Evolutionary conservation across 2,888 invertebrate species (phyloP).

Genomic region (Eilema griseolum): DNA sequence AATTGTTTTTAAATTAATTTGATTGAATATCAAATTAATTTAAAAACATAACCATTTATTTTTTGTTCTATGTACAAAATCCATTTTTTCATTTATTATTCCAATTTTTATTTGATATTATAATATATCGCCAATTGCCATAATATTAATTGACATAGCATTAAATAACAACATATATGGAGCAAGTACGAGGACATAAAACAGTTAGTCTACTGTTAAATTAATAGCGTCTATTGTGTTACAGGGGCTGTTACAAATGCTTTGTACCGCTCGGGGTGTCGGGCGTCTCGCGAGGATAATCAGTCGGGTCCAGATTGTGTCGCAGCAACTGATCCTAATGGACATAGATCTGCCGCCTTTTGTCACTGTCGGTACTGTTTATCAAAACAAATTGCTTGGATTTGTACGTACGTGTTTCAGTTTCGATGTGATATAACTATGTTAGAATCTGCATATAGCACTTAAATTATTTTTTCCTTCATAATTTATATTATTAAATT

Average conservation of each 20-base stretch:
- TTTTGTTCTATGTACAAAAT: background rate
- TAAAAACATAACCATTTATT: background rate
- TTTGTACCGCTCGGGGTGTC: background rate
- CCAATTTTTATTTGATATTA: background rate
- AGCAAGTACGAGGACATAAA: background rate
- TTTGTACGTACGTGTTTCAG: slow-evolving; percentile 27
- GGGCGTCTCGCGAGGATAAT: slow-evolving; percentile 11
- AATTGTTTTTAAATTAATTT: no score
- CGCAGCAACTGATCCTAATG: slow-evolving; percentile 27
- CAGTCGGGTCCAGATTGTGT: slow-evolving; percentile 12
- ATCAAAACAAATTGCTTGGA: slow-evolving; percentile 51
- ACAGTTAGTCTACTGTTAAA: slow-evolving; percentile 8
- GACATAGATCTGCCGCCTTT: slow-evolving; percentile 32
- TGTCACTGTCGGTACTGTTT: slow-evolving; percentile 39
- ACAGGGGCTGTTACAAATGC: slow-evolving; percentile 15
- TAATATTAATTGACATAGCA: background rate
- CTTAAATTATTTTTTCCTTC: no score
- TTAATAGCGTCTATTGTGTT: background rate
- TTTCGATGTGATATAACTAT: slow-evolving; percentile 26
- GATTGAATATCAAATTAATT: background rate
- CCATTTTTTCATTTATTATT: background rate
- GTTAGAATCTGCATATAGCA: slow-evolving; percentile 27
- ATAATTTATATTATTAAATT: no score
- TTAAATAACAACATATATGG: background rate
- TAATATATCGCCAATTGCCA: background rate